Percentiles rank a stretch among this genome's conserved stretches.
phyloP scores from a whole-genome alignment of 2,888 invertebrate species.

The Eupithecia dodoneata region DNA sequence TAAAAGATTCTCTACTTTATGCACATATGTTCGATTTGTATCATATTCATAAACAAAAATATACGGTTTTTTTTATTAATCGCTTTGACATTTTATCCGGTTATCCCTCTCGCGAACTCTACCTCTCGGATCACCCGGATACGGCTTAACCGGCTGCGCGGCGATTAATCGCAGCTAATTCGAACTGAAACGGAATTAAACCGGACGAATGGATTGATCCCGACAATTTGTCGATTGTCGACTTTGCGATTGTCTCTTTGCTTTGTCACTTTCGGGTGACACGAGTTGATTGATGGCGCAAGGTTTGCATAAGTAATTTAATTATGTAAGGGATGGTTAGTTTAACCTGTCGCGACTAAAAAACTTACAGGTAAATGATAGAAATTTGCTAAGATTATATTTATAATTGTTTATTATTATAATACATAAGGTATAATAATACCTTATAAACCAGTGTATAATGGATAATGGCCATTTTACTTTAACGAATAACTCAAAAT shows the following conservation, averaged over 20 bases:
- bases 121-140: slow-evolving; percentile 50
- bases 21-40: too few relatives aligned
- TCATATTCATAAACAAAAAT: background rate
- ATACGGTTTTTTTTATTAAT: background rate
- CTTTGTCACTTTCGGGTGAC: slow-evolving; percentile 23
- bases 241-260: slow-evolving; percentile 40
- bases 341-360: background rate
- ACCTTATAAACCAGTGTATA: too few relatives aligned
- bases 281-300: slow-evolving; percentile 22
- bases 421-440: background rate
- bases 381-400: background rate
- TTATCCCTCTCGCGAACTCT: slow-evolving; percentile 33
- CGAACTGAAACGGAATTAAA: slow-evolving; percentile 82
- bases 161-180: slow-evolving; percentile 83
- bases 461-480: too few relatives aligned
- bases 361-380: background rate
- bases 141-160: slow-evolving; percentile 76
- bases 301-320: slow-evolving; percentile 9
- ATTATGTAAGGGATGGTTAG: background rate
- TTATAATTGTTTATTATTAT: background rate
- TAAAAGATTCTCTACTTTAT: too few relatives aligned
- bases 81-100: slow-evolving; percentile 1
- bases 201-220: slow-evolving; percentile 82
- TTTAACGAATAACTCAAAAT: background rate
- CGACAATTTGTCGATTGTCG: slow-evolving; percentile 77